A percentile compares a stretch with the other conserved stretches of the same genome.
Conservation (phyloP, 2,888 invertebrate genomes). For the Thymelicus sylvestris region DNA sequence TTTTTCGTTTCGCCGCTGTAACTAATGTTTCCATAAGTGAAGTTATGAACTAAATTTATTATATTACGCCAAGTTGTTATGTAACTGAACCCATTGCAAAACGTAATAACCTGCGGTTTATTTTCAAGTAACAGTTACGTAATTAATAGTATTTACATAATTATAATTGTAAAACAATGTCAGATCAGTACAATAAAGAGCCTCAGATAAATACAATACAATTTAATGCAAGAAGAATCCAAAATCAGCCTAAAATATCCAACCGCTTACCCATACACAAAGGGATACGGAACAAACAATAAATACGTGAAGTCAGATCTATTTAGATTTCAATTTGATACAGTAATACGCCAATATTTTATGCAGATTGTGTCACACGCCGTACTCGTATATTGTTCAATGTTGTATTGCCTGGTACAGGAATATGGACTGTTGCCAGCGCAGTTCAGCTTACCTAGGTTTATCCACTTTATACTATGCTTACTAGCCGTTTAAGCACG, state of each 20-base stretch:
- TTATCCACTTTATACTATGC: slow-evolving; percentile 42
- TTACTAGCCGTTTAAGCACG: slow-evolving; percentile 42
- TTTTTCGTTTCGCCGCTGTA: slow-evolving; percentile 7
- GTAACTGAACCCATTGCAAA: slow-evolving; percentile 11
- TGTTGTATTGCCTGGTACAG: slow-evolving; percentile 32
- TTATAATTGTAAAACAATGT: too few species aligned
- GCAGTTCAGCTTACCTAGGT: slow-evolving; percentile 46
- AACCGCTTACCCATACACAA: slow-evolving; percentile 23
- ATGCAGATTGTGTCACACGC: slow-evolving; percentile 34
- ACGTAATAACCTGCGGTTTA: slow-evolving; percentile 18
- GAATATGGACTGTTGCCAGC: slow-evolving; percentile 52
- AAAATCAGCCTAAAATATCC: slow-evolving; percentile 21
- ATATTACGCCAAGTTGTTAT: slow-evolving; percentile 15
- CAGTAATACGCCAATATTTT: slow-evolving; percentile 37
- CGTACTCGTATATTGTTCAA: slow-evolving; percentile 21
- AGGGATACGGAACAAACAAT: slow-evolving; percentile 30
- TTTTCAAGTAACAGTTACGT: not conserved
- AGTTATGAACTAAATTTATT: not conserved
- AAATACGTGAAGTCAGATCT: slow-evolving; percentile 35
- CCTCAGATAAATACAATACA: not conserved
- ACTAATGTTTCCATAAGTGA: slow-evolving; percentile 15
- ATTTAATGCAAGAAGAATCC: slow-evolving; percentile 1
- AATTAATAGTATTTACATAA: too few species aligned
- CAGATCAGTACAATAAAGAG: too few species aligned
- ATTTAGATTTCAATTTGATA: slow-evolving; percentile 39